A percentile compares a stretch with the other conserved stretches of the same genome.
These are phyloP conservation scores for Gracilinanus agilis DNA, from an alignment of 2,113 vertebrate genomes.

Conservation along the genomic window DNA sequence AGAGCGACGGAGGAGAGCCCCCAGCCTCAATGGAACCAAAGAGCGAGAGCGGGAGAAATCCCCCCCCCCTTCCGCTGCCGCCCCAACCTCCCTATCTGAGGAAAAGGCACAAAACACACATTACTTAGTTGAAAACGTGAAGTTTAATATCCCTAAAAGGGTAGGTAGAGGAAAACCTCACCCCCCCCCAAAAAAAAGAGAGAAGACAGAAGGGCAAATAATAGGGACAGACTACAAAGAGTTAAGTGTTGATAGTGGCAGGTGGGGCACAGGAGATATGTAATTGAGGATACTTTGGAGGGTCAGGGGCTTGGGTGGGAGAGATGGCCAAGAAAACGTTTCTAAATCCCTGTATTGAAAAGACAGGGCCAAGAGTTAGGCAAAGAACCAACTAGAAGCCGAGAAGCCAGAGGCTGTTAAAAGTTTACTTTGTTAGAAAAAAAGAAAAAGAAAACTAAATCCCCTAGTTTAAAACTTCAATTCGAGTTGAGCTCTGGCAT, in stretches of 20 bases:
- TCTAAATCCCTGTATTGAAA: not conserved
- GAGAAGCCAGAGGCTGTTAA: not conserved
- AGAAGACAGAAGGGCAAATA: not conserved
- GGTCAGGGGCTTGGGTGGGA: not conserved
- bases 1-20: not conserved
- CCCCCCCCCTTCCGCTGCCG: no score
- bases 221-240: not conserved
- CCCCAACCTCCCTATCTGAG: not conserved
- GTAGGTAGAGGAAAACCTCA: not conserved
- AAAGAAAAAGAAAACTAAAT: not conserved
- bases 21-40: not conserved
- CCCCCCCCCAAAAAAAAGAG: not conserved
- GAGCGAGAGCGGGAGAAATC: not conserved
- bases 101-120: not conserved
- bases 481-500: not conserved
- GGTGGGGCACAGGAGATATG: not conserved
- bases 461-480: not conserved
- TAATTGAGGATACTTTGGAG: not conserved
- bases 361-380: not conserved
- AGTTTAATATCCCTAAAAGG: not conserved
- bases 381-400: not conserved
- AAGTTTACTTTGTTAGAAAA: not conserved
- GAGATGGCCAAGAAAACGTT: not conserved
- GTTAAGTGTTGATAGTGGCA: not conserved
- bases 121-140: not conserved